Base-by-base conservation (phyloP, 2,888 invertebrate species). In the Aphidoletes aphidimyza region DNA sequence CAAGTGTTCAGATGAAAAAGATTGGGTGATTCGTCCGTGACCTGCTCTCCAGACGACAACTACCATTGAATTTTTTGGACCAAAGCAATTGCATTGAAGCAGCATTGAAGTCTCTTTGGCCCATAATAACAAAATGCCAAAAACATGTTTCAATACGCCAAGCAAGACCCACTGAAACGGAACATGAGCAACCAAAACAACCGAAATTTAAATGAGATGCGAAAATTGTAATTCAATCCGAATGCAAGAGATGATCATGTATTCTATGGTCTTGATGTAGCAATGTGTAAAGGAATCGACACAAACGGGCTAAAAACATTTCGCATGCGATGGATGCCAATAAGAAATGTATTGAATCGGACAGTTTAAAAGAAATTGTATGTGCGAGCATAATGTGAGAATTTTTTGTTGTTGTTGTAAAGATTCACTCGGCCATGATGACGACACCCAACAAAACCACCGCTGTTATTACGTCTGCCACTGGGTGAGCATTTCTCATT, bases 321-420 rank as follows among this genome's bases (percentile, higher is more conserved):
- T n/a, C n/a, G 54, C 54, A 54, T 54, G 69, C 69, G n/a, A 30
- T 69, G 69, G 22, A 54, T 54, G 54, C 22, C 54, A 69, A 69
- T 14, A 69, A 69, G 81, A 81, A 81, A 81, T 37, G 81, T 81
- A 81, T 81, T 81, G 81, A 81, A 81, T 37, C 37, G 81, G 81
- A 81, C 81, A 36, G 37, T 81, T 81, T 37, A n/a, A 37, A 81
- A 81, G 69, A 69, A 69, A 69, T 14, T 78, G 17, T 47, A 19
- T 78, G 34, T 5, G 8, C 37, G 22, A 19, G 81, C n/a, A 36
- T 8, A 36, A 81, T 81, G 37, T 37, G 81, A 37, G 37, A 81
- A 81, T 37, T 37, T 36, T 54, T 14, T 54, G n/a, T 54, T n/a
- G 9, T 22, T 39, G 39, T 19, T 54, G 19, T 17, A 54, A 59